Conservation (phyloP, 2,797 vertebrate species). For the Propithecus perrieri region DNA sequence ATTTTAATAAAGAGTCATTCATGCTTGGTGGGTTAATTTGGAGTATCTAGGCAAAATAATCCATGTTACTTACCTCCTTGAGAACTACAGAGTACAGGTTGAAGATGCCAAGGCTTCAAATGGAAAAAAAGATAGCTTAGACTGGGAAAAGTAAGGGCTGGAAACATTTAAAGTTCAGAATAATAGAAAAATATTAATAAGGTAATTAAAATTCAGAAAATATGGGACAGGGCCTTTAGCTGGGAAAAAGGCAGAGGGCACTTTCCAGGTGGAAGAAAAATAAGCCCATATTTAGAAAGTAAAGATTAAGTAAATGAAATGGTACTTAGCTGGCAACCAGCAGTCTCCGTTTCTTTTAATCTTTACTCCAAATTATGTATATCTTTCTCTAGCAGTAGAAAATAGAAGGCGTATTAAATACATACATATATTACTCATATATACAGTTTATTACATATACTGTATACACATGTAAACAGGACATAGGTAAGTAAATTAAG, state of each 20-base stretch:
- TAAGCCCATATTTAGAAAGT: background rate
- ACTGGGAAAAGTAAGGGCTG: background rate
- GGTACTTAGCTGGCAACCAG: background rate
- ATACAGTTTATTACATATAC: background rate
- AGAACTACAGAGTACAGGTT: background rate
- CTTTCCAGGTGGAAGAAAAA: background rate
- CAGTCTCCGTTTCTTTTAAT: background rate
- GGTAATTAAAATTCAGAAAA: background rate
- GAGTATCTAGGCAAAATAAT: background rate
- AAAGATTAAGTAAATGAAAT: background rate
- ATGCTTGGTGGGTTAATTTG: background rate
- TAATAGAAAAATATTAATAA: background rate
- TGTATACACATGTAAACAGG: background rate
- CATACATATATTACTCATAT: background rate
- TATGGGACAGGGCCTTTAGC: background rate
- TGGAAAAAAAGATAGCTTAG: background rate
- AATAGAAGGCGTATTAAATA: background rate
- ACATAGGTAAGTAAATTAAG: background rate
- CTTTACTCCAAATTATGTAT: background rate
- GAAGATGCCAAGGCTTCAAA: background rate
- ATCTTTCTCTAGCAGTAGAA: background rate
- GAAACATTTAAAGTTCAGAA: background rate
- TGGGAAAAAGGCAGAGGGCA: background rate
- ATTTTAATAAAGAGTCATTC: background rate
- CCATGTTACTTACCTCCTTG: background rate